Conservation (phyloP, 2,113 vertebrate genomes). For the Myrmophylax atrothorax region DNA sequence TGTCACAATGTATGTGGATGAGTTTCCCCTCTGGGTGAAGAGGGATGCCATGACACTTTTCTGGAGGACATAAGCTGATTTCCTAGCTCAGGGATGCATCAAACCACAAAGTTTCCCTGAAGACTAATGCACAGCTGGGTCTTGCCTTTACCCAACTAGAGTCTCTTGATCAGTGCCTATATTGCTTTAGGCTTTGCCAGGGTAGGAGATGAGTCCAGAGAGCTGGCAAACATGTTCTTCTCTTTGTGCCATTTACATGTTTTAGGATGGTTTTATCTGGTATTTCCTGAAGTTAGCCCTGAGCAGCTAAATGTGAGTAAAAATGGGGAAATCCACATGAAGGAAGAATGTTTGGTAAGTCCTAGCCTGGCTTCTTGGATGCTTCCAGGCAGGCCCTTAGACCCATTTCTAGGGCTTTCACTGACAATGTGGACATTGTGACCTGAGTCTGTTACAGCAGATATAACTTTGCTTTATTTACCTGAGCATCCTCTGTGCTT, state of each 20-base stretch:
- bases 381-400: not conserved
- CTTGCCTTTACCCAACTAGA: not conserved
- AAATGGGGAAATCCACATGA: not conserved
- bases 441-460: not conserved
- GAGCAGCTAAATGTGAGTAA: not conserved
- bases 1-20: rapidly evolving
- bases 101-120: not conserved
- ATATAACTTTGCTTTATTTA: not conserved
- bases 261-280: not conserved
- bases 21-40: not conserved
- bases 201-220: not conserved
- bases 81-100: not conserved
- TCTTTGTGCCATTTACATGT: not conserved
- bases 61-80: not conserved
- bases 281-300: not conserved
- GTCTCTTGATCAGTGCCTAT: not conserved
- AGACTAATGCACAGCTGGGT: not conserved
- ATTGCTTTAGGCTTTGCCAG: not conserved
- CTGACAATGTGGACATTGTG: not conserved
- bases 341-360: not conserved
- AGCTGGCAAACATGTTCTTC: not conserved
- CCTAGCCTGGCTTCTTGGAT: not conserved
- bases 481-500: not conserved
- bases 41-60: not conserved
- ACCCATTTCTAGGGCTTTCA: not conserved